Conservation (phyloP, 2,888 invertebrate species). For the Stictocephala bisonia region DNA sequence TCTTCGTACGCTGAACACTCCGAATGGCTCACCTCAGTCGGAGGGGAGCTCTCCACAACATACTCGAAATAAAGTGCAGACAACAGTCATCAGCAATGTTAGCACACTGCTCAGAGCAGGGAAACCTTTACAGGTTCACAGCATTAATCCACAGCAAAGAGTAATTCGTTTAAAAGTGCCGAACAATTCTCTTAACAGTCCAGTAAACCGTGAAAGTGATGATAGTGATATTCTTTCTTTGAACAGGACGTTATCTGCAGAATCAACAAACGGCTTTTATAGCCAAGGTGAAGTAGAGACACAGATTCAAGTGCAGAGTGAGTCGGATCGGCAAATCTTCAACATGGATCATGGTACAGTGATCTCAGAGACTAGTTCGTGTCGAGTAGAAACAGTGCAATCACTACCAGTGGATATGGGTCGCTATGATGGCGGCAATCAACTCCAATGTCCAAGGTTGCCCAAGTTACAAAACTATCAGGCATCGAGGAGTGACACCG, state of each 20-base stretch:
- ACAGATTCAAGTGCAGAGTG: too few relatives aligned
- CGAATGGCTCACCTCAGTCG: slow-evolving; percentile 23
- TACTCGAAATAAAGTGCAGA: slow-evolving; percentile 1
- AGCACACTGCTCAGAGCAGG: slow-evolving; percentile 1
- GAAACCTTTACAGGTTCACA: slow-evolving; percentile 25
- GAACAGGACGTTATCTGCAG: slow-evolving; percentile 38
- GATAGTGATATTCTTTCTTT: slow-evolving; percentile 7
- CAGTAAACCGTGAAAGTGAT: slow-evolving; percentile 13
- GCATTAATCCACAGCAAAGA: slow-evolving; percentile 1
- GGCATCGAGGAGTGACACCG: slow-evolving; percentile 8
- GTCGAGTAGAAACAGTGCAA: slow-evolving; percentile 36
- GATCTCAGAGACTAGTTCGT: slow-evolving; percentile 40
- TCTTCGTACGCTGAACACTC: slow-evolving; percentile 3
- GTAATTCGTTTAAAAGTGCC: slow-evolving; percentile 21
- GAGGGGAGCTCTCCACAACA: slow-evolving; percentile 15
- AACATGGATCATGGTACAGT: slow-evolving; percentile 42
- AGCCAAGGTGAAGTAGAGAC: too few relatives aligned
- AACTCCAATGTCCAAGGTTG: slow-evolving; percentile 9
- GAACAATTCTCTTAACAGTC: slow-evolving; percentile 4
- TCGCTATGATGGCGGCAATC: not conserved
- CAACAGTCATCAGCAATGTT: not conserved
- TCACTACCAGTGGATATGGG: not conserved
- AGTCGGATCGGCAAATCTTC: slow-evolving; percentile 20
- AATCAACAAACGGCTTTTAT: too few relatives aligned
- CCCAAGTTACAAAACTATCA: slow-evolving; percentile 28